Base-by-base conservation (phyloP, 2,888 invertebrate genomes). In the Drosophila greeni region DNA sequence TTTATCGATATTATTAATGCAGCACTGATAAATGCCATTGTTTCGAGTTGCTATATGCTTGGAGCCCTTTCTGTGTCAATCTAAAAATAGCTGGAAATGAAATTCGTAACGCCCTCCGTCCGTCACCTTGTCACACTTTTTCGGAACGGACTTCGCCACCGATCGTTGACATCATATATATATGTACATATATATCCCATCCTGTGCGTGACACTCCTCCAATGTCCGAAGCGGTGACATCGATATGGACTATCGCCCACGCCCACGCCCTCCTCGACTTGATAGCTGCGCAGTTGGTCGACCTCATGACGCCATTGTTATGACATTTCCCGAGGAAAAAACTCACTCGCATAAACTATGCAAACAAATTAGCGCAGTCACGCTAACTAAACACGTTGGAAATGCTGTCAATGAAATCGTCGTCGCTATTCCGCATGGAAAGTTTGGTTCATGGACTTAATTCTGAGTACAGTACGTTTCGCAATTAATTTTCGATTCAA, bases 291-390 rank as follows among this genome's bases (percentile, higher is more conserved):
- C 20, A 56, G 64, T 53, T 49, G 48, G 33, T 53, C 60, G 55
- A 57, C 67, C 79, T 64, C 69, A 62, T 84, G 79, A 84, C 79
- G 82, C 47, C 66, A 84, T 66, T 52, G 84, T 70, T 66, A 64
- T 78, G 76, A 82, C 82, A 81, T 55, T 80, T 65, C 24, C 55
- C 57, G 55, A 76, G 62, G 34, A 62, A 23, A 23, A 47, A 33
- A 52, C 40, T 40, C 36, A 36, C 42, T 34, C 31, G 42, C 57
- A 55, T 61, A 34, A 69, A 60, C 54, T 61, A 68, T 52, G 43
- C 67, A 75, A 73, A 75, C 72, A 78, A 73, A 79, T 81, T 81
- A 72, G 52, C 70, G 42, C 53, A 61, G 84, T 82, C 82, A 84
- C 82, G 84, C 84, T 74, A 70, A 70, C 68, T 78, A 48, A 67